A percentile compares a stretch with the other conserved stretches of the same genome.
phyloP scores from a whole-genome alignment of 2,113 vertebrate species.

The Dipodomys stephensi region DNA sequence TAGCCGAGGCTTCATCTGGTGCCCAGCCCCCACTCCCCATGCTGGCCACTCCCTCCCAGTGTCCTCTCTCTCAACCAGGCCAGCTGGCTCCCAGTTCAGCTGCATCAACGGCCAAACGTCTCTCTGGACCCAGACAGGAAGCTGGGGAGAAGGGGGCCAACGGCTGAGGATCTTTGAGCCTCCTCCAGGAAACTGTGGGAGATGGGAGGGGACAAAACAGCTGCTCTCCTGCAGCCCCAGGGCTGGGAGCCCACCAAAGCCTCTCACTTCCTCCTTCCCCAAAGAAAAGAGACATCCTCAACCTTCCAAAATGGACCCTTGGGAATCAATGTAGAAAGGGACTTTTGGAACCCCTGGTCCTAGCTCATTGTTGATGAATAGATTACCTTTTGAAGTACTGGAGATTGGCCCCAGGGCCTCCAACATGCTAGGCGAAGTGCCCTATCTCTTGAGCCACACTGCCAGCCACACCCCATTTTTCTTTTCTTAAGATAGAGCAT shows the following conservation, averaged over 20 bases:
- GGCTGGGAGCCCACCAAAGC: neutral
- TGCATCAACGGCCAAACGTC: constrained; percentile 80
- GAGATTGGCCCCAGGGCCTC: too few relatives aligned
- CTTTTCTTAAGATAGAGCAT: too few relatives aligned
- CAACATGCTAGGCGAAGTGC: too few relatives aligned
- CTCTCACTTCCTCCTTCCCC: neutral
- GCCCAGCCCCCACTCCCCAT: neutral
- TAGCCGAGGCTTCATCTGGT: too few relatives aligned
- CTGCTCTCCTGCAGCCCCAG: neutral
- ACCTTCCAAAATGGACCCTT: neutral
- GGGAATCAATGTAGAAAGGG: neutral
- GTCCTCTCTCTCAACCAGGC: constrained; percentile 9
- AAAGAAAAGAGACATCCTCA: neutral
- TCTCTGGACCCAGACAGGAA: constrained; percentile 84
- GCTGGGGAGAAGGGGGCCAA: constrained; percentile 67
- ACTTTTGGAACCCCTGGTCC: neutral
- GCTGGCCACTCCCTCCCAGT: neutral
- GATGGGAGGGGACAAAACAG: neutral
- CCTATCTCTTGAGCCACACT: too few relatives aligned
- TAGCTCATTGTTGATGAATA: too few relatives aligned
- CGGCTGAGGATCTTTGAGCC: constrained; percentile 70
- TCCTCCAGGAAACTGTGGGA: constrained; percentile 80
- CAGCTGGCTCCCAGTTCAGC: constrained; percentile 66
- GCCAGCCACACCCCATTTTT: too few relatives aligned
- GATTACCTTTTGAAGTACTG: too few relatives aligned